phyloP scores from a whole-genome alignment of 2,797 vertebrate genomes.

The Cryptoblepharus egeriae region DNA sequence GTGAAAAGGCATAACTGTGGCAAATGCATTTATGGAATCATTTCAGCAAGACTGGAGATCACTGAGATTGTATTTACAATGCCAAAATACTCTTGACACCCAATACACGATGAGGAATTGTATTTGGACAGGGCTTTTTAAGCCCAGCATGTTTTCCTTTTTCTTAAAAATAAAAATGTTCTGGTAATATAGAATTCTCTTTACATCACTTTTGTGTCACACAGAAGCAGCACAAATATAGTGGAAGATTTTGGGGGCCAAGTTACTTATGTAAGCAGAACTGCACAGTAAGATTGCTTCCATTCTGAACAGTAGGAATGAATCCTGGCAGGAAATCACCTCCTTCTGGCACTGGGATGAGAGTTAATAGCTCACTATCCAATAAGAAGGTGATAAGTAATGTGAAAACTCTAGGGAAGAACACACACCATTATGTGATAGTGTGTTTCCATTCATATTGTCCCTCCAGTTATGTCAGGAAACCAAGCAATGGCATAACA shows the following conservation, averaged over 20 bases:
- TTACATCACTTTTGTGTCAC: conserved; percentile 20
- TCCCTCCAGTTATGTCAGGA: neutral
- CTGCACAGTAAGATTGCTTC: neutral
- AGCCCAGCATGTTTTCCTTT: neutral
- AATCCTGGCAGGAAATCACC: neutral
- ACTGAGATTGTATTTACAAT: neutral
- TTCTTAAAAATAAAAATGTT: neutral
- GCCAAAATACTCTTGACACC: conserved; percentile 28
- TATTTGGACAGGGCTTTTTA: conserved; percentile 15
- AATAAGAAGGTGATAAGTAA: neutral
- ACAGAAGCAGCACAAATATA: conserved; percentile 37
- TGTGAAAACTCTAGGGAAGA: neutral
- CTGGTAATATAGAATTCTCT: conserved; percentile 14
- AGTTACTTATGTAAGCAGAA: conserved; percentile 23
- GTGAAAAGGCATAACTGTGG: neutral
- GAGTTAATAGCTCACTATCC: neutral
- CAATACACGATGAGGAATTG: conserved; percentile 31
- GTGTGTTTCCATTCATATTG: neutral
- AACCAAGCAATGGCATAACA: neutral
- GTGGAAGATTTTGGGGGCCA: conserved; percentile 30
- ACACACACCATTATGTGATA: too few species aligned
- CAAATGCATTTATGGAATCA: neutral
- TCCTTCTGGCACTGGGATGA: neutral
- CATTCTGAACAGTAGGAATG: neutral
- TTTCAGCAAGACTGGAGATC: neutral